A percentile compares a stretch with the other conserved stretches of the same genome.
phyloP scores from a whole-genome alignment of 1,140 invertebrate species.

The Agrilus planipennis region DNA sequence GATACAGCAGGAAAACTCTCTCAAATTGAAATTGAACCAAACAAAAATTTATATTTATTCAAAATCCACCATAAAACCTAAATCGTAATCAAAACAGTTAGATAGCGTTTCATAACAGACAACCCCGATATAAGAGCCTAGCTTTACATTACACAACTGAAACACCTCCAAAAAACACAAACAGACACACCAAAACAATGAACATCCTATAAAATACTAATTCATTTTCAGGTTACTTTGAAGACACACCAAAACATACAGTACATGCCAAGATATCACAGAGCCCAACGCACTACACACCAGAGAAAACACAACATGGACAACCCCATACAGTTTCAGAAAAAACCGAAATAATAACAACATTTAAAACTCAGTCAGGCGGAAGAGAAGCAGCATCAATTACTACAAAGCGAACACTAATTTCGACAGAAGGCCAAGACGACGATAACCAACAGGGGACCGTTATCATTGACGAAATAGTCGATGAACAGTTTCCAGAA shows the following conservation, averaged over 20 bases:
- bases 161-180: slow-evolving; percentile 11
- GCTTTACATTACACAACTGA: slow-evolving; percentile 7
- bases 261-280: slow-evolving; percentile 26
- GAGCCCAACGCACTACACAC: slow-evolving; percentile 23
- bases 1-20: no score
- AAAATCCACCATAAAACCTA: slow-evolving; percentile 7
- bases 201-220: slow-evolving; percentile 13
- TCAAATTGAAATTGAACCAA: no score
- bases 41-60: no score
- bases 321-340: slow-evolving; percentile 29
- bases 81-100: no score
- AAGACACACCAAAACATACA: slow-evolving; percentile 29
- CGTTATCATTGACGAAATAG: slow-evolving; percentile 32
- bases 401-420: slow-evolving; percentile 41
- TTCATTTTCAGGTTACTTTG: slow-evolving; percentile 31
- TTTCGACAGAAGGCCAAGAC: slow-evolving; percentile 35
- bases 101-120: no score
- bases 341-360: slow-evolving; percentile 43
- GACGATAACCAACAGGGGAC: slow-evolving; percentile 25
- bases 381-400: slow-evolving; percentile 37
- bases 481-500: slow-evolving; percentile 30
- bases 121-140: not conserved
- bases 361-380: slow-evolving; percentile 38
- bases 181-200: slow-evolving; percentile 10
- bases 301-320: slow-evolving; percentile 22